These are phyloP conservation scores for Nebria ingens DNA, from an alignment of 1,140 invertebrate species.

Conservation along the genomic window DNA sequence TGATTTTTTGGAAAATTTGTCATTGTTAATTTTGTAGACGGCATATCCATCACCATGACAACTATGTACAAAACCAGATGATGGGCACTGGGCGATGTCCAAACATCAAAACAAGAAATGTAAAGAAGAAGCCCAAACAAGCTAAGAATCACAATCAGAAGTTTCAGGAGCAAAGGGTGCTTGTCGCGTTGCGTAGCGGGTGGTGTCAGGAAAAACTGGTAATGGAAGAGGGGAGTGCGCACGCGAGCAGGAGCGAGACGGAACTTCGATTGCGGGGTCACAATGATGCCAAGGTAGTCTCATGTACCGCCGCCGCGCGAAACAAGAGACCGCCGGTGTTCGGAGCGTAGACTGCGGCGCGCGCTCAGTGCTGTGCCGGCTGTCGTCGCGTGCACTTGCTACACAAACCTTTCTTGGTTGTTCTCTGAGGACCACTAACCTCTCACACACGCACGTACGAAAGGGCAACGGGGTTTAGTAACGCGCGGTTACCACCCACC, in stretches of 20 bases:
- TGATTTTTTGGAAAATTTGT: too few relatives aligned
- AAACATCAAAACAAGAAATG: too few relatives aligned
- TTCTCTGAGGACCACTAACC: not conserved
- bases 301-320: not conserved
- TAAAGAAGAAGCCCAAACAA: too few relatives aligned
- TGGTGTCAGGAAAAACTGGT: not conserved
- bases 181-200: too few relatives aligned
- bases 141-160: too few relatives aligned
- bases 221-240: not conserved
- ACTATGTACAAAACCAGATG: too few relatives aligned
- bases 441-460: too few relatives aligned
- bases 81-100: too few relatives aligned
- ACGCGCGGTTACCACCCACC: not conserved
- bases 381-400: not conserved
- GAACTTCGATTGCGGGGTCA: not conserved
- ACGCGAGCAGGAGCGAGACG: not conserved
- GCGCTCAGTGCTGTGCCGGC: constrained; percentile 5
- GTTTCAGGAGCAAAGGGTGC: not conserved
- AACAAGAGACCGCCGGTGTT: not conserved
- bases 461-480: not conserved
- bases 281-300: not conserved
- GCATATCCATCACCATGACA: too few relatives aligned
- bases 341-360: not conserved
- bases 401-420: not conserved
- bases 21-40: too few relatives aligned